Evolutionary conservation across 2,888 invertebrate species (phyloP), one percentile per base, ranked within the genome.

Genomic region (Kuschelorhynchus macadamiae): DNA sequence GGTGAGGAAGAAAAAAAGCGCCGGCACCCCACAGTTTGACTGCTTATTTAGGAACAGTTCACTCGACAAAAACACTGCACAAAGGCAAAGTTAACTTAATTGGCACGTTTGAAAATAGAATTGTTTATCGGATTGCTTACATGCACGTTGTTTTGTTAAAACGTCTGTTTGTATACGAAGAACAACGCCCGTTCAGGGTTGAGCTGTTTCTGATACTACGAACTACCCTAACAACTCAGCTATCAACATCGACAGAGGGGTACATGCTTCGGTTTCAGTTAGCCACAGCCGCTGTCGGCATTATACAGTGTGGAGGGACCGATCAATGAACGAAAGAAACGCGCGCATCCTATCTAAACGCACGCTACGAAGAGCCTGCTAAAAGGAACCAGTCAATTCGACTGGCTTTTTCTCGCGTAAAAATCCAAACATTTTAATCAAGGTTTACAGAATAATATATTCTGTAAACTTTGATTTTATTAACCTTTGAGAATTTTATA

Each of bases 21-120:
- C 94, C 94, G 88, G 94, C 92, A 88, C 95, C 94, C 95, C 95
- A 95, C 95, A 95, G 95, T 91, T 95, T 95, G 95, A 91, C 91
- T 91, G 93, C 90, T 90, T 25, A 91, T 76, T 73, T 66, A 52
- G 63, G 71, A 74, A 76, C 76, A 67, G 67, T 74, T 73, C 74
- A 75, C 75, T 85, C 87, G 87, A 87, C 81, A 87, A 86, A 86
- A 72, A 75, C 78, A 78, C 78, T 78, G 78, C 80, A 72, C 75
- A 62, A 66, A 76, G 72, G 74, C 72, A 72, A 75, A 72, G 53
- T 18, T 64, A 49, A 63, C 44, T 32, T 17, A 32, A 64, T 63
- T 66, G 68, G 72, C 71, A 72, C 70, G 67, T 46, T 56, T 63
- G 63, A 74, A 57, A 56, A 46, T 44, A 33, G 16, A 12, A 30